phyloP scores from a whole-genome alignment of 92 coral and sea anemone species.

The Phenganax subtilis region DNA sequence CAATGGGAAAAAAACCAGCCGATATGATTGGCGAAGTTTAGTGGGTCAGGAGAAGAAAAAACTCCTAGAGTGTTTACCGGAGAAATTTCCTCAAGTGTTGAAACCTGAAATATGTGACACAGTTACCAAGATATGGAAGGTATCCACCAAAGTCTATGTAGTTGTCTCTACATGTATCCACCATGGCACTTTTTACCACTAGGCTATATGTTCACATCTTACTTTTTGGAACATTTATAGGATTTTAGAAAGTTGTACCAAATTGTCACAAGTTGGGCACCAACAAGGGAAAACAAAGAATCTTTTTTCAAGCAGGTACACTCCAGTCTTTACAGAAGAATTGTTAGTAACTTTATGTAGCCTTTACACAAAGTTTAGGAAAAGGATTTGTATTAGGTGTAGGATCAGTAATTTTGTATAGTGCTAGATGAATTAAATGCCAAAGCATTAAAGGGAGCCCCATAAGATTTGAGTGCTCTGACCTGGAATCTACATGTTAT shows the following conservation, averaged over 20 bases:
- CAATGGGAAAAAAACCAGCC: conserved; percentile 16
- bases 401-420: not conserved
- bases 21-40: conserved; percentile 32
- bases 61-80: conserved; percentile 12
- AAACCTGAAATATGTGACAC: not conserved
- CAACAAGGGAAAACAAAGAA: not conserved
- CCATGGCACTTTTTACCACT: not conserved
- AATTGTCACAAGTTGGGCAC: conserved; percentile 6
- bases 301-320: conserved; percentile 18
- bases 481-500: too few species aligned
- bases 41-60: conserved; percentile 22
- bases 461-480: too few species aligned
- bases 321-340: not conserved
- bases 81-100: conserved; percentile 14
- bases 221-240: not conserved
- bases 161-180: too few species aligned
- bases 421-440: not conserved
- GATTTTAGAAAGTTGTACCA: conserved; percentile 14
- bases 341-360: too few species aligned
- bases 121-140: not conserved
- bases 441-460: too few species aligned
- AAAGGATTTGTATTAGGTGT: not conserved
- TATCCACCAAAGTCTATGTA: not conserved
- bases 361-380: too few species aligned
- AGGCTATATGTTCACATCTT: not conserved